Evolutionary conservation across 2,888 invertebrate genomes (phyloP).

Genomic region (Nebria brevicollis): DNA sequence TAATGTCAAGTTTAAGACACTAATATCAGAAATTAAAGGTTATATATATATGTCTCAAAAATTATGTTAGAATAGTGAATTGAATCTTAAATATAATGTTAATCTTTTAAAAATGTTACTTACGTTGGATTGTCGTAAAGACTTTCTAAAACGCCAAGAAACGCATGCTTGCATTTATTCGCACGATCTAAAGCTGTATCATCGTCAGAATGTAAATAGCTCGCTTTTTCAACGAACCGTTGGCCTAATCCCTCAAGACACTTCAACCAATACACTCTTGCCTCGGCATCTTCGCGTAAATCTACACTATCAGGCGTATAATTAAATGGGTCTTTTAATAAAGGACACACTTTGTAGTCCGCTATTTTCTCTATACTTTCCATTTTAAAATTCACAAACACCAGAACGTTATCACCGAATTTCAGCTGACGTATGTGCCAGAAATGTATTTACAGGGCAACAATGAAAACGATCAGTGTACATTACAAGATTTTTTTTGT

Average conservation of each 20-base stretch:
- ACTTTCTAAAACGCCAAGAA: constrained; percentile 80
- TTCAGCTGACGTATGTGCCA: constrained; percentile 26
- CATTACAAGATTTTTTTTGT: constrained; percentile 28
- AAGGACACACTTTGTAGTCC: constrained; percentile 70
- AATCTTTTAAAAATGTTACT: constrained; percentile 57
- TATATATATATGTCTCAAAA: no score
- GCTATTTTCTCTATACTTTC: constrained; percentile 54
- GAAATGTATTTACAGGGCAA: constrained; percentile 32
- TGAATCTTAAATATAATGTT: no score
- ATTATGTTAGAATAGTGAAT: no score
- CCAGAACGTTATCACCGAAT: constrained; percentile 34
- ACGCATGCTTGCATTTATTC: constrained; percentile 83
- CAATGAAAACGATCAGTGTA: constrained; percentile 33
- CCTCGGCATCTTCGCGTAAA: constrained; percentile 84
- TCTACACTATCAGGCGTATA: constrained; percentile 95
- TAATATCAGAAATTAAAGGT: no score
- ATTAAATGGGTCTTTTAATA: constrained; percentile 79
- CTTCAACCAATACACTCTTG: constrained; percentile 90
- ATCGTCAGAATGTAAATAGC: constrained; percentile 79
- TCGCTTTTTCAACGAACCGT: constrained; percentile 86
- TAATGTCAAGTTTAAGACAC: no score
- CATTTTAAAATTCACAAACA: constrained; percentile 36
- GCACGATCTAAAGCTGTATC: constrained; percentile 83
- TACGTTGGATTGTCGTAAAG: constrained; percentile 83
- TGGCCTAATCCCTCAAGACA: constrained; percentile 89